These are phyloP conservation scores for Euwallacea similis DNA, from an alignment of 1,140 invertebrate species.

Conservation along the genomic window DNA sequence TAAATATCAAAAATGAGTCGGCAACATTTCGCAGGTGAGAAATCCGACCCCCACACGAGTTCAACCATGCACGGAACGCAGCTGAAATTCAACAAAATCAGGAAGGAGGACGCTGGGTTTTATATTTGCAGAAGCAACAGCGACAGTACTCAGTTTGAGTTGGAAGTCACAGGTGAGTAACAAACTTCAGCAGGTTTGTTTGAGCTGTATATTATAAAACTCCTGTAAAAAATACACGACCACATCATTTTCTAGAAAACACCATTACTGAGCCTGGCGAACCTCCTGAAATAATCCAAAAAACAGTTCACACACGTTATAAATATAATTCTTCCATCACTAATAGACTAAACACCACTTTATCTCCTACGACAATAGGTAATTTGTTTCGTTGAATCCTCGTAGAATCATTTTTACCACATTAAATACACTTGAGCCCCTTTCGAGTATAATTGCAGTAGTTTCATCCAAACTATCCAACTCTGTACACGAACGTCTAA, in stretches of 20 bases:
- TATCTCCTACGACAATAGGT: conserved; percentile 1
- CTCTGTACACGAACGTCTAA: not conserved
- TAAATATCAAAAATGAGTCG: too few relatives aligned
- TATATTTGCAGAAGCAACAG: not conserved
- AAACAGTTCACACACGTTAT: too few relatives aligned
- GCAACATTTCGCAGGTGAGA: not conserved
- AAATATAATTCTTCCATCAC: too few relatives aligned
- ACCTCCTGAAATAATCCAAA: too few relatives aligned
- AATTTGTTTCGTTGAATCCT: not conserved
- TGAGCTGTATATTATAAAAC: too few relatives aligned
- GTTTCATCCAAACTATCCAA: not conserved
- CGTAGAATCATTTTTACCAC: not conserved
- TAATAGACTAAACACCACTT: not conserved
- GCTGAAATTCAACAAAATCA: conserved; percentile 7
- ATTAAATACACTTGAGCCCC: conserved; percentile 16
- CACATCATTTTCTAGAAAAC: too few relatives aligned
- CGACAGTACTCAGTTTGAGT: not conserved
- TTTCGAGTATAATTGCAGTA: not conserved
- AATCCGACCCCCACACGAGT: not conserved
- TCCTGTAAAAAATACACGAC: too few relatives aligned
- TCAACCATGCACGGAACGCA: conserved; percentile 10
- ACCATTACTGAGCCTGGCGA: too few relatives aligned
- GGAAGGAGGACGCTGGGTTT: conserved; percentile 4
- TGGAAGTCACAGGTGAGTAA: conserved; percentile 9
- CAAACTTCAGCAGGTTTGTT: not conserved